These are phyloP conservation scores for Diaperis boleti DNA, from an alignment of 2,888 invertebrate species.

Conservation along the genomic window DNA sequence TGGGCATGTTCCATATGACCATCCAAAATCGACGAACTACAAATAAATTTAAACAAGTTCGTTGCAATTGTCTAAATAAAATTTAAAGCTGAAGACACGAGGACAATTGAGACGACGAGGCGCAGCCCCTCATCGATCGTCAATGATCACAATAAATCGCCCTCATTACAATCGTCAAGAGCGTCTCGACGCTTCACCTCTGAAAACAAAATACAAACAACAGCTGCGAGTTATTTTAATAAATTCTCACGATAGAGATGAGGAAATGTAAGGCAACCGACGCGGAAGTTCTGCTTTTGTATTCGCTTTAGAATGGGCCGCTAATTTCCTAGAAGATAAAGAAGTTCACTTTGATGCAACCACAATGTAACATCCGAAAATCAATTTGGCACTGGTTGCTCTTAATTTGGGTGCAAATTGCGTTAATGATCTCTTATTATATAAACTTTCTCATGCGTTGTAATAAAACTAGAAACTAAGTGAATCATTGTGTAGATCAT, in stretches of 20 bases:
- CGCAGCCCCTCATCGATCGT: conserved; percentile 26
- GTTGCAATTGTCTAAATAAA: not conserved
- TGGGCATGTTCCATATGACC: too few species aligned
- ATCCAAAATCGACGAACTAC: too few species aligned
- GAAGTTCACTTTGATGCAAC: conserved; percentile 5
- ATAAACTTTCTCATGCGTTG: conserved; percentile 7
- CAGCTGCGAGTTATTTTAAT: conserved; percentile 33
- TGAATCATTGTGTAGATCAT: conserved; percentile 2
- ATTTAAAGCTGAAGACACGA: not conserved
- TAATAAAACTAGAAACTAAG: conserved; percentile 5
- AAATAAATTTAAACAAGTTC: too few species aligned
- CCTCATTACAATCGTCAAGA: conserved; percentile 13
- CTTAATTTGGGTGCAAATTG: not conserved
- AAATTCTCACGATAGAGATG: conserved; percentile 28
- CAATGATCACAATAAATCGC: conserved; percentile 18
- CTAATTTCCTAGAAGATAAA: conserved; percentile 11
- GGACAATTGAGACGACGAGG: not conserved
- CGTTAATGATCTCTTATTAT: conserved; percentile 4
- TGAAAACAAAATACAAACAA: conserved; percentile 19
- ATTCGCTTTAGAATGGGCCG: conserved; percentile 6
- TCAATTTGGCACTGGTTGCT: conserved; percentile 14
- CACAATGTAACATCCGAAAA: conserved; percentile 11
- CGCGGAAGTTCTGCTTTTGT: conserved; percentile 27
- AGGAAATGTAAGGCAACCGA: conserved; percentile 18
- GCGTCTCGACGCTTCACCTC: conserved; percentile 17